Percentiles rank a stretch among this genome's conserved stretches.
Evolutionary conservation across 2,113 vertebrate genomes (phyloP).

Genomic region (Menidia beryllina): DNA sequence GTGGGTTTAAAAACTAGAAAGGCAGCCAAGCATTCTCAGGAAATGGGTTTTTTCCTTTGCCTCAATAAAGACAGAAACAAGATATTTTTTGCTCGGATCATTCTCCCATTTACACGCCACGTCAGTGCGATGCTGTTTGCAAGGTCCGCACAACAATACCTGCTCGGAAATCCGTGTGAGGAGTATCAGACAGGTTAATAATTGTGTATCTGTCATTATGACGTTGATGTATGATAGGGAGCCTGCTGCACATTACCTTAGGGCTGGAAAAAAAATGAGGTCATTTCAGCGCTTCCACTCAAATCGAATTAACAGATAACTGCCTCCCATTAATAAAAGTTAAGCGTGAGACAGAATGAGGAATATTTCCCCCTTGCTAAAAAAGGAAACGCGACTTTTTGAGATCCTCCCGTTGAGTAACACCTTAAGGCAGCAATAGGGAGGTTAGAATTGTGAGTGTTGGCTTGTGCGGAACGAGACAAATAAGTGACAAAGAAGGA

Average conservation of each 20-base stretch:
- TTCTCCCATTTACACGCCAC: no score
- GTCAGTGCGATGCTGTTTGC: background rate
- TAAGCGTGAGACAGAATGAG: no score
- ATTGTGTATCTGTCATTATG: background rate
- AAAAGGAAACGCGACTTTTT: no score
- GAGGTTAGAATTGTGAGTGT: no score
- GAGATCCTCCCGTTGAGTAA: no score
- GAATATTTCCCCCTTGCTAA: no score
- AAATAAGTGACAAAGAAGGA: no score
- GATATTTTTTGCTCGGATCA: no score
- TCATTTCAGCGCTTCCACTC: background rate
- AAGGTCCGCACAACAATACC: background rate
- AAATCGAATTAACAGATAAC: no score
- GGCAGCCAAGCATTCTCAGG: background rate
- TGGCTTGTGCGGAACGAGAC: no score
- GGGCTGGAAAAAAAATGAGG: background rate
- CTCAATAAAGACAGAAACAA: background rate
- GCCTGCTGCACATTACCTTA: constrained; percentile 9
- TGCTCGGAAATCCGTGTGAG: background rate
- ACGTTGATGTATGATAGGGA: background rate
- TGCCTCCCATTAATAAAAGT: no score
- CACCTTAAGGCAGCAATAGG: no score
- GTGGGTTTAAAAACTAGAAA: background rate
- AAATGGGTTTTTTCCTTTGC: background rate
- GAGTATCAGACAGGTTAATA: background rate